Conservation (phyloP, 30 jellyfish, hydroid and myxozoan genomes). For the Calvadosia cruxmelitensis region DNA sequence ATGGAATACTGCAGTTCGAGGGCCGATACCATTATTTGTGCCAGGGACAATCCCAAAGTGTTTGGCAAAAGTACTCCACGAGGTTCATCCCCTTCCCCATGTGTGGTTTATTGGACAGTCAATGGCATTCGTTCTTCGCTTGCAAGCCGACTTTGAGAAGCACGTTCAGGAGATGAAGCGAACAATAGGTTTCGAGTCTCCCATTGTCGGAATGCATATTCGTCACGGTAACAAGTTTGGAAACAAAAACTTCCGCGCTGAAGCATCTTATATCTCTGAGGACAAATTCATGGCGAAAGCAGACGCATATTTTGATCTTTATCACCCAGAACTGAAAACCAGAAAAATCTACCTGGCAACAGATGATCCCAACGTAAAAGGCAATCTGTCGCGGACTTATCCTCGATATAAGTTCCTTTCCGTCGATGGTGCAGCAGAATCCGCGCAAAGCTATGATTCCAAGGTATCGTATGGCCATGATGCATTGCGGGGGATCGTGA, state of each 20-base stretch:
- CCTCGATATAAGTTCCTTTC: not conserved
- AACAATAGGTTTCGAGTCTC: not conserved
- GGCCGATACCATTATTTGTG: not conserved
- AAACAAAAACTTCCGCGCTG: not conserved
- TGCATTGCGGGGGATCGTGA: not conserved
- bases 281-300: not conserved
- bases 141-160: not conserved
- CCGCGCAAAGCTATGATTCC: not conserved
- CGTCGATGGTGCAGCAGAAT: not conserved
- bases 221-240: conserved; percentile 9
- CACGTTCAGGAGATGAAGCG: not conserved
- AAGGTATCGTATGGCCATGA: not conserved
- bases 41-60: not conserved
- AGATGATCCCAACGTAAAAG: not conserved
- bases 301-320: not conserved
- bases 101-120: not conserved
- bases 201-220: conserved; percentile 12
- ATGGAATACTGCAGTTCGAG: not conserved
- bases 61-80: too few relatives aligned
- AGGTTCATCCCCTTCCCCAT: not conserved
- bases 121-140: not conserved
- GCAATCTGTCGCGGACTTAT: not conserved
- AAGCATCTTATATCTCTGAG: conserved; percentile 7
- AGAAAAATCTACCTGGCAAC: not conserved
- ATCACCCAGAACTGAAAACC: not conserved